These are phyloP conservation scores for Pseudomyrmex cubaensis DNA, from an alignment of 1,140 invertebrate species.

Conservation along the genomic window DNA sequence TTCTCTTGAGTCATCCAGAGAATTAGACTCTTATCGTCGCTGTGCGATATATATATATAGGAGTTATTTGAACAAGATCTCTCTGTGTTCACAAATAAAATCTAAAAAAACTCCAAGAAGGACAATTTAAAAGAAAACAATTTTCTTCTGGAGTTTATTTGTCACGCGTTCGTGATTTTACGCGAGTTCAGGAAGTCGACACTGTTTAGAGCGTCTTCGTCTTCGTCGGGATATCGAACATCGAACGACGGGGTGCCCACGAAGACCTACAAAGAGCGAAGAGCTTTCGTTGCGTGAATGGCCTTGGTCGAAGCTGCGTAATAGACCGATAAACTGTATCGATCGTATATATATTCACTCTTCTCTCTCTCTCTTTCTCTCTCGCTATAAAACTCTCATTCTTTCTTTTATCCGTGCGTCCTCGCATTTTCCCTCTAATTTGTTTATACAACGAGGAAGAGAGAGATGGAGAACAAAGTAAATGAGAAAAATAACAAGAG, in stretches of 20 bases:
- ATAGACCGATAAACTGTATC: slow-evolving; percentile 50
- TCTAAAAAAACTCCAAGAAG: too few relatives aligned
- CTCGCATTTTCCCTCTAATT: slow-evolving; percentile 1
- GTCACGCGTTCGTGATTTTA: background rate
- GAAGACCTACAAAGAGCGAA: slow-evolving; percentile 45
- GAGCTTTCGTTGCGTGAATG: slow-evolving; percentile 44
- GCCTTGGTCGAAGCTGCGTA: slow-evolving; percentile 45
- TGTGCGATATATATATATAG: background rate
- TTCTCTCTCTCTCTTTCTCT: background rate
- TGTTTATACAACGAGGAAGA: background rate
- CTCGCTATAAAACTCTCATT: slow-evolving; percentile 26
- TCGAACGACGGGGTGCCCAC: background rate
- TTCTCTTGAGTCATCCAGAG: slow-evolving; percentile 6
- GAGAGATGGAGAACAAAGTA: background rate
- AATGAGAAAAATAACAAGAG: background rate
- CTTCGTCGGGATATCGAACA: background rate
- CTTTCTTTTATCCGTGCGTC: background rate
- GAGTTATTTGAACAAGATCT: too few relatives aligned
- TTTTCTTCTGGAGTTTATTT: background rate
- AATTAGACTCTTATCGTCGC: background rate
- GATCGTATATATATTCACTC: background rate
- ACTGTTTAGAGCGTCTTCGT: slow-evolving; percentile 22
- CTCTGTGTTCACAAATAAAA: too few relatives aligned
- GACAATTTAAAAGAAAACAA: background rate
- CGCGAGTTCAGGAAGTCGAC: background rate